Conservation (phyloP, 35 echinoderm and acorn worm genomes). For the Ptychodera flava region DNA sequence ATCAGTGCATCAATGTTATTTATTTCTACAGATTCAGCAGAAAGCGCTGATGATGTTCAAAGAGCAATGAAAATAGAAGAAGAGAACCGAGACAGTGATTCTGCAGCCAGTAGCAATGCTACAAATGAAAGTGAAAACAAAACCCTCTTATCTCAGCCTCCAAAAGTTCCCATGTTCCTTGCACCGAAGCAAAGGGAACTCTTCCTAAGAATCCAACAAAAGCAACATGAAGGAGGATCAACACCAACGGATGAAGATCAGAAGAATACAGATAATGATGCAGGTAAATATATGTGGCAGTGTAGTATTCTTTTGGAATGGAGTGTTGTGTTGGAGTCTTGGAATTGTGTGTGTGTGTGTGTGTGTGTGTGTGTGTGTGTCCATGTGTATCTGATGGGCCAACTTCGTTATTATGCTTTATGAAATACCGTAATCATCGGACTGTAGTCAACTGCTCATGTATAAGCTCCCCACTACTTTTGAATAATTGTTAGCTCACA, state of each 20-base stretch:
- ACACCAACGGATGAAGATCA: not conserved
- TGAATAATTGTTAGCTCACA: too few species aligned
- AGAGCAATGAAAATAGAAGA: not conserved
- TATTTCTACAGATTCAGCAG: not conserved
- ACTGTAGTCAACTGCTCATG: too few species aligned
- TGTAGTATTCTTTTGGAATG: too few species aligned
- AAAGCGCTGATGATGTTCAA: not conserved
- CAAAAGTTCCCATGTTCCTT: not conserved
- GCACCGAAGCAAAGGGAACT: conserved; percentile 10
- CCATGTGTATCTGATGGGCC: too few species aligned
- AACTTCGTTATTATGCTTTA: too few species aligned
- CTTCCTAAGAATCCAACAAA: conserved; percentile 20
- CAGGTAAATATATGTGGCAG: not conserved
- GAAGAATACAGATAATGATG: not conserved
- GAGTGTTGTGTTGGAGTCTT: too few species aligned
- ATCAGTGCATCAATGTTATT: too few species aligned
- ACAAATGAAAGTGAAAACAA: not conserved
- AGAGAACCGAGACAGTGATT: not conserved
- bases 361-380: too few species aligned
- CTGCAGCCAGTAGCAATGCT: not conserved
- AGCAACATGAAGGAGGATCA: conserved; percentile 5
- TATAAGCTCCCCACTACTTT: too few species aligned
- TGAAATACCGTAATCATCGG: too few species aligned
- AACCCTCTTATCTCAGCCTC: not conserved
- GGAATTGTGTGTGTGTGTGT: too few species aligned